A percentile compares a stretch with the other conserved stretches of the same genome.
Evolutionary conservation across 2,888 invertebrate genomes (phyloP).

Genomic region (Sesamia inferens): DNA sequence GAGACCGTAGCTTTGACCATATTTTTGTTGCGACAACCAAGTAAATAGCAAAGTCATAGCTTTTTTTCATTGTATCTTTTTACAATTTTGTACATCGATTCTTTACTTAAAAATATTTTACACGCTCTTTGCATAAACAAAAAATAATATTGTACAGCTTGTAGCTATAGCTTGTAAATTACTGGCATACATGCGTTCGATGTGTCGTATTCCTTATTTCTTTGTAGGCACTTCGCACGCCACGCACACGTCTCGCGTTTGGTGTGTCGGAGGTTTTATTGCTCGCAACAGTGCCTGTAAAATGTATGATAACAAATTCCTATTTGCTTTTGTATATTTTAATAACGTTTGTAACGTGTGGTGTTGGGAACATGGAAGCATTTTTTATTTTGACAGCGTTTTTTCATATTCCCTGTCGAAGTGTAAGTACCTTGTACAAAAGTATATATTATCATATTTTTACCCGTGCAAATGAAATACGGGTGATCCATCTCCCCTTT

Average conservation of each 20-base stretch:
- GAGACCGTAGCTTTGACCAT: too few relatives aligned
- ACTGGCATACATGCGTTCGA: not conserved
- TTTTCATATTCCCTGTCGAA: not conserved
- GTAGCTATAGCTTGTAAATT: not conserved
- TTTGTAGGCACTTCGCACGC: not conserved
- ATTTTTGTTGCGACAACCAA: too few relatives aligned
- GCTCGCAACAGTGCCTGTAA: not conserved
- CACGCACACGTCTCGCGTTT: not conserved
- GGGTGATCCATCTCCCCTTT: conserved; percentile 2
- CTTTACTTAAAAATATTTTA: too few relatives aligned
- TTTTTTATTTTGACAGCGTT: not conserved
- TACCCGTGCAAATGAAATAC: not conserved
- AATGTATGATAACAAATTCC: conserved; percentile 14
- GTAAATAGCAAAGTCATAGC: too few relatives aligned
- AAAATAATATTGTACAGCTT: not conserved
- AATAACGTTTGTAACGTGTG: conserved; percentile 1
- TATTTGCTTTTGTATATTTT: conserved; percentile 17
- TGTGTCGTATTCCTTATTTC: not conserved
- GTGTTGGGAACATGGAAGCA: too few relatives aligned
- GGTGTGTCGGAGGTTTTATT: conserved; percentile 5
- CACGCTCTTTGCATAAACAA: too few relatives aligned
- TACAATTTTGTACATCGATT: too few relatives aligned
- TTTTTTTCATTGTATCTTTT: too few relatives aligned
- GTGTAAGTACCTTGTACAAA: not conserved
- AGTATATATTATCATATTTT: not conserved